Evolutionary conservation across 37 sponge, comb jelly and placozoan genomes (phyloP), one percentile per base, ranked within the genome.

Genomic region (Spongia lamella): DNA sequence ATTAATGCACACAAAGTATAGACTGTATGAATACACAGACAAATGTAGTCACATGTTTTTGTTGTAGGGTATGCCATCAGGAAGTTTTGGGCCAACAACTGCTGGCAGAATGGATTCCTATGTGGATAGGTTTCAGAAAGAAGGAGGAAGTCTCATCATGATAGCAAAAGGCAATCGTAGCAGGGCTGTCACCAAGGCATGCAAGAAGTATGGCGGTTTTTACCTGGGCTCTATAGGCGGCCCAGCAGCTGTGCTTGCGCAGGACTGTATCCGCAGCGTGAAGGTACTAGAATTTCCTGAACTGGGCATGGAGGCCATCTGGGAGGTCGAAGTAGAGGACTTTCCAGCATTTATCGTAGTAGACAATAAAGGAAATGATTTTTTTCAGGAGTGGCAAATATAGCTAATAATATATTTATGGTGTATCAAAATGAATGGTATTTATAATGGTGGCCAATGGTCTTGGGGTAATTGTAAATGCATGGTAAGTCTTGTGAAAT

Each of bases 91-190:
- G 19, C 83, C 83, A 21, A 81, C 83, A 9, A 81, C 83, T 7
- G 83, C 83, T 1, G 83, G 83, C 16, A 58, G 83, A 31, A 81
- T 81, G 83, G 83, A 81, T 51, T 73, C 74, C 17, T 81, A 81
- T 63, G 83, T 81, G 43, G 33, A 53, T 36, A 2, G 26, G 35
- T 81, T 81, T 53, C 83, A 81, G 51, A 55, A 38, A 1, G 54
- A 61, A 29, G 83, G 83, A 6, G 83, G 66, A 5, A 73, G 83
- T 20, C 57, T 81, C 74, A 38, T 81, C 3, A 81, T 81, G 83
- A 54, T 81, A 30, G 83, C 83, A 24, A 81, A 81, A 53, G 83
- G 83, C 26, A 81, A 81, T 51, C 75, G 83, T n/a, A 81, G 83
- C 57, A 81, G 37, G 49, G 64, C 60, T 37, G 83, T 81, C 39